Percentiles rank a stretch among this genome's conserved stretches.
These are phyloP conservation scores for Augochlora pura DNA, from an alignment of 1,140 invertebrate genomes.

Conservation along the genomic window DNA sequence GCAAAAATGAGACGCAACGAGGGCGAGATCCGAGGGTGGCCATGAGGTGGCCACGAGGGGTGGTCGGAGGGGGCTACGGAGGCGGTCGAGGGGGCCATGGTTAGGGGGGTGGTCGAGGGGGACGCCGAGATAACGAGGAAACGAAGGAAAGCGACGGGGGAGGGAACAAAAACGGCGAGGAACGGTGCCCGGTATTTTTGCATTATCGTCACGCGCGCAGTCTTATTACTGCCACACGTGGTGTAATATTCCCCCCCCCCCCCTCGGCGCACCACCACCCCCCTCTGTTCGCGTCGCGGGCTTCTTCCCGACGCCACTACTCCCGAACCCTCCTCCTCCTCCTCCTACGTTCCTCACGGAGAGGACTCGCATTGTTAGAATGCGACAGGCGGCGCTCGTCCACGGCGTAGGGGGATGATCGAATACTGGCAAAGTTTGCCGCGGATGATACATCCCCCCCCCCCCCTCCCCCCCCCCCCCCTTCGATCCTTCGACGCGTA, in stretches of 20 bases:
- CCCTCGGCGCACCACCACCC: conserved; percentile 47
- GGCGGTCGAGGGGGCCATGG: too few species aligned
- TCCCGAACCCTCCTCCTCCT: not conserved
- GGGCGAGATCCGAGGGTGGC: not conserved
- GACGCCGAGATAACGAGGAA: conserved; percentile 38
- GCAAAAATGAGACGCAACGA: conserved; percentile 6
- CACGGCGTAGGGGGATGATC: conserved; percentile 63
- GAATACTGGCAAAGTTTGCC: conserved; percentile 70
- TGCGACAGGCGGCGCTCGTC: conserved; percentile 66
- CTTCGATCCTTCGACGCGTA: conserved; percentile 38
- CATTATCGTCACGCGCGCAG: conserved; percentile 76
- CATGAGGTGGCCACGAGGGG: too few species aligned
- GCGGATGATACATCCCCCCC: conserved; percentile 66
- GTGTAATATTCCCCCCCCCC: conserved; percentile 72
- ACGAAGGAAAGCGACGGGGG: conserved; percentile 27
- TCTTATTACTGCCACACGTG: conserved; percentile 78
- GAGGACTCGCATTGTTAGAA: conserved; percentile 68
- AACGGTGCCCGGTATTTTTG: conserved; percentile 66
- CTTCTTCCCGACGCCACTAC: conserved; percentile 47
- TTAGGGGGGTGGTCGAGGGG: too few species aligned
- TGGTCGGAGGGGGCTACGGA: too few species aligned
- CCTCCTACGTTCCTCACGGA: conserved; percentile 17
- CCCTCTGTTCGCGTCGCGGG: conserved; percentile 48
- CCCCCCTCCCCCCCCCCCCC: conserved; percentile 37
- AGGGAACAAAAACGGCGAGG: not conserved